Evolutionary conservation across 1,140 invertebrate genomes (phyloP), one percentile per base, ranked within the genome.

Genomic region (Papilio polytes): DNA sequence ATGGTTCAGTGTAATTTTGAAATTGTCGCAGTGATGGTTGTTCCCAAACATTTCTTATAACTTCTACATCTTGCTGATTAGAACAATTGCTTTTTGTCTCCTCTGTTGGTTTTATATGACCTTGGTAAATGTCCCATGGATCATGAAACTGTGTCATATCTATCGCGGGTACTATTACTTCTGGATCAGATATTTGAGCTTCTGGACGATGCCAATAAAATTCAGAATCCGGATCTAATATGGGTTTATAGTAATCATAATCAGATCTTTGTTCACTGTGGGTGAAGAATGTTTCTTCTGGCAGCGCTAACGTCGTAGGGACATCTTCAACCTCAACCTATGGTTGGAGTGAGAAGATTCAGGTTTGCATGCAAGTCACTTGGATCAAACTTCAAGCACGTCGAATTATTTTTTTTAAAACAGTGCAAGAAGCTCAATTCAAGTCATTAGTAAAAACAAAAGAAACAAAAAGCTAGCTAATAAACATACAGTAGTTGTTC

Each of bases 61-160:
- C 81, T 63, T 90, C 87, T 83, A 90, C 80, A 80, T 90, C 85
- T 80, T 81, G 77, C 44, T 70, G 48, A 73, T 81, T 72, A n/a
- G 80, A 78, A 36, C 85, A 80, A 63, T 70, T 84, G 44, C 80
- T 80, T 36, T 22, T 77, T 1, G 66, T 74, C 59, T 87, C 82
- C 8, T 85, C 82, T 70, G 46, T 74, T 18, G 73, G 85, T 36
- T 90, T 86, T 7, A 94, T 92, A 80, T 93, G 82, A 78, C 92
- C 94, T 83, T 86, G 86, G 83, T 96, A 96, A 82, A 93, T 88
- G 31, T 96, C 91, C 96, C 96, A 96, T 1, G 96, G 96, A 90
- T 96, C 96, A 87, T 95, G 89, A 88, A 96, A 96, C 83, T 96
- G 92, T 15, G 93, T 90, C 84, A 96, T 92, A 79, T 93, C 89